These are phyloP conservation scores for Drosophila persimilis DNA, from an alignment of 1,140 invertebrate species.

Conservation along the genomic window DNA sequence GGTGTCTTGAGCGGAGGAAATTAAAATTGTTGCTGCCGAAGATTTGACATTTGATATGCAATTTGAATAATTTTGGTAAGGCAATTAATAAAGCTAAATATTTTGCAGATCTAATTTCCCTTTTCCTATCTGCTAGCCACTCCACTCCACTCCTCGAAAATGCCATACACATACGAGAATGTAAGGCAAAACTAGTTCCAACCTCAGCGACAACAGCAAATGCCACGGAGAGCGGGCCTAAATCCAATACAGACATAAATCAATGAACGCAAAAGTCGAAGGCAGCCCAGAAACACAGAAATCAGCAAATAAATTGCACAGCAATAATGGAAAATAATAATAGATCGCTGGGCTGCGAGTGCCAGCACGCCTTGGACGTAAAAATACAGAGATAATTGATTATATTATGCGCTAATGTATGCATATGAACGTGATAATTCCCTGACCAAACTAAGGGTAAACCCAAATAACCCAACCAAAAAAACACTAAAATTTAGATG, in stretches of 20 bases:
- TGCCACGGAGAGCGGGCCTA: constrained; percentile 30
- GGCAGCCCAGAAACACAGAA: constrained; percentile 25
- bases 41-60: constrained; percentile 37
- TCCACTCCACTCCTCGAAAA: constrained; percentile 20
- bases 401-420: constrained; percentile 5
- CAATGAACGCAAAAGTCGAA: constrained; percentile 40
- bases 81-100: constrained; percentile 29
- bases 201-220: constrained; percentile 30
- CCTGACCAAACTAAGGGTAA: no score
- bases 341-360: constrained; percentile 14
- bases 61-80: constrained; percentile 41
- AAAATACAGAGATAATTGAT: constrained; percentile 24
- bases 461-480: no score
- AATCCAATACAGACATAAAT: constrained; percentile 37
- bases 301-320: constrained; percentile 35
- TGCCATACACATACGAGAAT: not conserved
- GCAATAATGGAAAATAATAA: constrained; percentile 45
- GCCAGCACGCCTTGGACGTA: constrained; percentile 16
- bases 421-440: no score
- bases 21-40: constrained; percentile 22
- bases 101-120: constrained; percentile 25
- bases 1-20: constrained; percentile 27
- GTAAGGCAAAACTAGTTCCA: constrained; percentile 38
- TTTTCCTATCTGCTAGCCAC: constrained; percentile 1
- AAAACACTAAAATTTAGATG: no score